A percentile compares a stretch with the other conserved stretches of the same genome.
Evolutionary conservation across 2,888 invertebrate species (phyloP).

Genomic region (Chironomus tentans): DNA sequence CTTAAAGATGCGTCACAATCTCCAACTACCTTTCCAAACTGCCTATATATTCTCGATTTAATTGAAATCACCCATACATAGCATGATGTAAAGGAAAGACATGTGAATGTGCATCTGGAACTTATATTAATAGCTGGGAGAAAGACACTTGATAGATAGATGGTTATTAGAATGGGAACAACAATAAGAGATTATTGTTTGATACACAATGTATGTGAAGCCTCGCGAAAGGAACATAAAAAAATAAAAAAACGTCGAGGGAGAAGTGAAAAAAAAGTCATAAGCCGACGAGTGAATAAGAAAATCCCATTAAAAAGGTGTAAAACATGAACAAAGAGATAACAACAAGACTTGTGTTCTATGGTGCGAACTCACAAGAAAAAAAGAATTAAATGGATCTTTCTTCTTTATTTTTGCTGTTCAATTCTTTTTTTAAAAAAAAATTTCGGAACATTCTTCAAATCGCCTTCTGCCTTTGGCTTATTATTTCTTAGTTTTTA

Average conservation of each 20-base stretch:
- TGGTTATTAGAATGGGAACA: background rate
- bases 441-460: background rate
- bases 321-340: conserved; percentile 23
- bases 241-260: background rate
- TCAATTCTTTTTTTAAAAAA: background rate
- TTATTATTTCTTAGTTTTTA: background rate
- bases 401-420: background rate
- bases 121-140: background rate
- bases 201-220: background rate
- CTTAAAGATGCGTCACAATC: too few species aligned
- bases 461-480: background rate
- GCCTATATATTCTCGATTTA: background rate
- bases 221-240: background rate
- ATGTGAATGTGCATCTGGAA: background rate
- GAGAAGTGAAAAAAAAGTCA: background rate
- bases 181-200: background rate
- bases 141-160: background rate
- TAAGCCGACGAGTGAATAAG: background rate
- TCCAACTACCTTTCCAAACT: too few species aligned
- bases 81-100: background rate
- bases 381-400: conserved; percentile 9
- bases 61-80: background rate
- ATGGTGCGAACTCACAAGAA: conserved; percentile 16
- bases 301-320: conserved; percentile 27
- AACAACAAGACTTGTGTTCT: background rate